Evolutionary conservation across 2,797 vertebrate species (phyloP).

Genomic region (Acanthiza pusilla): DNA sequence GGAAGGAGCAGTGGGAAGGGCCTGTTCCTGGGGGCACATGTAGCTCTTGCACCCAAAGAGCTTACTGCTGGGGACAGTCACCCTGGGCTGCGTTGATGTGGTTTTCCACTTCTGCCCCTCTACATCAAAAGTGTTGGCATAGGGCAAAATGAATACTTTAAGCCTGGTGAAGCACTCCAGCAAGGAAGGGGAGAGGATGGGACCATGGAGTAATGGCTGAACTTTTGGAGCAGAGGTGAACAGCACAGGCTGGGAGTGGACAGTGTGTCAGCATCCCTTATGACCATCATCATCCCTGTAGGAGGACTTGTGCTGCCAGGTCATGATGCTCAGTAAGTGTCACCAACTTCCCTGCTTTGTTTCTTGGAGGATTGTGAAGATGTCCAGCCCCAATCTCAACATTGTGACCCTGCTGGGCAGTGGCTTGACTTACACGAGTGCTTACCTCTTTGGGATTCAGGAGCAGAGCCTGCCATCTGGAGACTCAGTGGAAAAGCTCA

Average conservation of each 20-base stretch:
- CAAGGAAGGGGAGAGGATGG: not conserved
- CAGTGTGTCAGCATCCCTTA: not conserved
- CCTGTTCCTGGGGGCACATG: not conserved
- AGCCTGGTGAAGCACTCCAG: not conserved
- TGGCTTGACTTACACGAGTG: conserved; percentile 86
- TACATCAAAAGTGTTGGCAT: not conserved
- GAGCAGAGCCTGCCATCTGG: conserved; percentile 65
- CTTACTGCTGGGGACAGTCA: not conserved
- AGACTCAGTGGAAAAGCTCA: conserved; percentile 74
- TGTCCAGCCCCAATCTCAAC: conserved; percentile 98
- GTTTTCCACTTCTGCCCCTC: not conserved
- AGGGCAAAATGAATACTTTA: not conserved
- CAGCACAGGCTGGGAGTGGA: not conserved
- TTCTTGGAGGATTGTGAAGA: conserved; percentile 92
- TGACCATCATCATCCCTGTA: not conserved
- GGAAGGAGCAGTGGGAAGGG: not conserved
- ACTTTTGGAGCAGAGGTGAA: not conserved
- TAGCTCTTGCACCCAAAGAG: not conserved
- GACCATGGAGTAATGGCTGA: not conserved
- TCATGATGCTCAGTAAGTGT: not conserved
- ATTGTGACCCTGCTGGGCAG: conserved; percentile 90
- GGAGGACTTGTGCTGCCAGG: not conserved
- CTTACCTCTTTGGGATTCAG: conserved; percentile 87
- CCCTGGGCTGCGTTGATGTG: fast-evolving
- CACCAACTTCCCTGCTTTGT: conserved; percentile 10